A percentile compares a stretch with the other conserved stretches of the same genome.
These are phyloP conservation scores for Dipus sagitta DNA, from an alignment of 2,797 vertebrate genomes.

Conservation along the genomic window DNA sequence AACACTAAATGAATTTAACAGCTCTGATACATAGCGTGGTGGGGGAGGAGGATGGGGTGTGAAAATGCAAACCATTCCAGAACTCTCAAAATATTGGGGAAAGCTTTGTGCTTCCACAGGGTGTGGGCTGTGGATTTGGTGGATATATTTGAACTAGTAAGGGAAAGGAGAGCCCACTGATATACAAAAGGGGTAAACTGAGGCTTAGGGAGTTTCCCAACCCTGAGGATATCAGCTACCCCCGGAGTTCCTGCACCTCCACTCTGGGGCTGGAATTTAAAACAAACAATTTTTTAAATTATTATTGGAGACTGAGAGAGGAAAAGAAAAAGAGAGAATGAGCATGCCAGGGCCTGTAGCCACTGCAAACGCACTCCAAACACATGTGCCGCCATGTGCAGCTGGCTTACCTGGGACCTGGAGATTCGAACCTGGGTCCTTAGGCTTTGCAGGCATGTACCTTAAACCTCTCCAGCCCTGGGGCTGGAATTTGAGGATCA, in stretches of 20 bases:
- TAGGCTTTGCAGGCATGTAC: too few species aligned
- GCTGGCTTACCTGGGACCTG: too few species aligned
- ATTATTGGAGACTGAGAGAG: too few species aligned
- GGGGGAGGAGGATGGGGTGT: not conserved
- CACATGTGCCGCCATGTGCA: too few species aligned
- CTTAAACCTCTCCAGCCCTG: not conserved
- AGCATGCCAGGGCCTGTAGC: too few species aligned
- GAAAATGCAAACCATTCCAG: constrained; percentile 48
- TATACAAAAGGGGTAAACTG: not conserved
- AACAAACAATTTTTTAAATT: too few species aligned
- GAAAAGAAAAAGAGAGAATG: too few species aligned
- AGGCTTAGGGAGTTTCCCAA: not conserved
- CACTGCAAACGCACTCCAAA: too few species aligned
- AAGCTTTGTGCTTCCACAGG: not conserved
- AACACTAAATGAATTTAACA: constrained; percentile 68
- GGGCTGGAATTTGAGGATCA: not conserved
- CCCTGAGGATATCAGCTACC: not conserved
- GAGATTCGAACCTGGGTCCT: too few species aligned
- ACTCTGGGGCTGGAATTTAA: not conserved
- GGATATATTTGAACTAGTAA: not conserved
- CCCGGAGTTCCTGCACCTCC: not conserved
- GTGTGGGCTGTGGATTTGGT: not conserved
- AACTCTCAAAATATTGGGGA: not conserved
- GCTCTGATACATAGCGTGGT: not conserved
- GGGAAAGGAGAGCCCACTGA: not conserved